Evolutionary conservation across 2,888 invertebrate species (phyloP).

Genomic region (Amaurobius ferox): DNA sequence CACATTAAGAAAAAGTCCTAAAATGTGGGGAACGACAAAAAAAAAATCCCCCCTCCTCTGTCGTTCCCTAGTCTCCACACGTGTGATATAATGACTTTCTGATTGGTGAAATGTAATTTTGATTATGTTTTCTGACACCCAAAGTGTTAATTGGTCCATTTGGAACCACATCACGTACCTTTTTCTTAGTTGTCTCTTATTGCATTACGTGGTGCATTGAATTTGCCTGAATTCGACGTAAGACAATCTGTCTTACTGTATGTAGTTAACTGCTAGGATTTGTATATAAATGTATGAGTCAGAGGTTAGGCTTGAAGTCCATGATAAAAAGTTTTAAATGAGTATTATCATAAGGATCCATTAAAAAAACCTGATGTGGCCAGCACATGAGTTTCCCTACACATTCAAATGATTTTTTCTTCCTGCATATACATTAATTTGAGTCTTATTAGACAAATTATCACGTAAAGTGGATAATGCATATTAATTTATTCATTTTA

Average conservation of each 20-base stretch:
- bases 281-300: no score
- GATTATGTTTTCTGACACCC: slow-evolving; percentile 48
- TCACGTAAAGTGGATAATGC: no score
- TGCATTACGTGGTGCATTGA: slow-evolving; percentile 26
- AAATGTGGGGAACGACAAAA: background rate
- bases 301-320: no score
- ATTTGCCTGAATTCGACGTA: background rate
- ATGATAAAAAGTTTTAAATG: no score
- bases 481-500: no score
- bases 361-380: no score
- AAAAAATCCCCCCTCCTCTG: background rate
- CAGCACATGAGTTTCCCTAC: no score
- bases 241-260: background rate
- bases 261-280: no score
- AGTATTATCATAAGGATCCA: no score
- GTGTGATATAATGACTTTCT: slow-evolving; percentile 50
- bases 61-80: slow-evolving; percentile 19
- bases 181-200: slow-evolving; percentile 35
- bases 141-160: slow-evolving; percentile 45
- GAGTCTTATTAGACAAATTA: no score
- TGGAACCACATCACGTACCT: slow-evolving; percentile 36
- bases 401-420: no score
- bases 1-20: background rate
- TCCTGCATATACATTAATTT: no score
- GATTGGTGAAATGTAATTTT: slow-evolving; percentile 56